phyloP scores from a whole-genome alignment of 1,140 invertebrate species.

The Bathynomus jamesi region DNA sequence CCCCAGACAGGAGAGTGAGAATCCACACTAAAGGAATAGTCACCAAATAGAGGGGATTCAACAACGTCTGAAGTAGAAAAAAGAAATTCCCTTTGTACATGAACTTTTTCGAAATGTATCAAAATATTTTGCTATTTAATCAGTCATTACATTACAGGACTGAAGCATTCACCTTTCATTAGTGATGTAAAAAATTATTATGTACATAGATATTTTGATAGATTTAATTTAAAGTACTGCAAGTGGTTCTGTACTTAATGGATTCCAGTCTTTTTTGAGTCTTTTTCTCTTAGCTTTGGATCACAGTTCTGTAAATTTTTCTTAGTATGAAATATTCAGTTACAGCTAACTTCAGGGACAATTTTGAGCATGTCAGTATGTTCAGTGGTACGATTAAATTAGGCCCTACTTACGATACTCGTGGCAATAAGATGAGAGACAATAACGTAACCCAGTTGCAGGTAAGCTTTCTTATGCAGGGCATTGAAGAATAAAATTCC shows the following conservation, averaged over 20 bases:
- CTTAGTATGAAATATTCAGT: no score
- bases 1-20: conserved; percentile 57
- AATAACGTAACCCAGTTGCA: conserved; percentile 65
- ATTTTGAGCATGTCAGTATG: no score
- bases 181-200: neutral
- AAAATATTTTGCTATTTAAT: neutral
- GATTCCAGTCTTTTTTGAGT: no score
- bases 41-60: conserved; percentile 68
- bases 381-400: no score
- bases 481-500: conserved; percentile 88
- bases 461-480: conserved; percentile 66
- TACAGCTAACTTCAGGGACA: no score
- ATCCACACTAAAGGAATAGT: conserved; percentile 56
- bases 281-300: no score
- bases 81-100: conserved; percentile 17
- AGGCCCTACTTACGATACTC: conserved; percentile 57
- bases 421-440: conserved; percentile 76
- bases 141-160: conserved; percentile 2
- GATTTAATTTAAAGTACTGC: no score
- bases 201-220: no score
- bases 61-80: conserved; percentile 56
- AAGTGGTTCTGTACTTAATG: no score
- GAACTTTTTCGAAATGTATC: conserved; percentile 1
- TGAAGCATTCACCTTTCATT: neutral
- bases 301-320: no score